Conservation (phyloP, 2,113 vertebrate species). For the Carlito syrichta region DNA sequence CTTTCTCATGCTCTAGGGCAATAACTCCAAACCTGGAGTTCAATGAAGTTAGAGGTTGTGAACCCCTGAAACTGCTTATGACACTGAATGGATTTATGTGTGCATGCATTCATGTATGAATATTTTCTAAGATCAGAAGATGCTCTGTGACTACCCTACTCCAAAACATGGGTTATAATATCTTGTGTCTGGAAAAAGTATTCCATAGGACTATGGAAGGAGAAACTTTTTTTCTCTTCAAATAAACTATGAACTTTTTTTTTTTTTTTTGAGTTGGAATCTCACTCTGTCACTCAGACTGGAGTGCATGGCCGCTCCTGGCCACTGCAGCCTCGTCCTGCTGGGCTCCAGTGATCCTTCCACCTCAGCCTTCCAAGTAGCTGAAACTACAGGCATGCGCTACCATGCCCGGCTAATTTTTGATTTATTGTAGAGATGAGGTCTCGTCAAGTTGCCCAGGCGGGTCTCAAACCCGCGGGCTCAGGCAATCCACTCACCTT, state of each 20-base stretch:
- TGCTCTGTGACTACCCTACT: neutral
- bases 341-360: too few species aligned
- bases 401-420: too few species aligned
- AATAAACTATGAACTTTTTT: neutral
- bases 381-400: too few species aligned
- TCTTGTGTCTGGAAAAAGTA: neutral
- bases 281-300: too few species aligned
- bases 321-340: too few species aligned
- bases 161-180: constrained; percentile 10
- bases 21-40: neutral
- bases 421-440: too few species aligned
- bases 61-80: neutral
- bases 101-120: neutral
- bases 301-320: too few species aligned
- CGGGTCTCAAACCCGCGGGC: too few species aligned
- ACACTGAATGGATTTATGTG: neutral
- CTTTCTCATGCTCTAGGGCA: neutral
- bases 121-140: neutral
- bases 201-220: neutral
- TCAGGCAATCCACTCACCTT: too few species aligned
- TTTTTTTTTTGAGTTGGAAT: too few species aligned
- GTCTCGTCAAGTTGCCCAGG: too few species aligned
- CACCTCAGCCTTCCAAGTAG: too few species aligned
- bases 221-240: constrained; percentile 8
- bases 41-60: neutral